A percentile compares a stretch with the other conserved stretches of the same genome.
phyloP scores from a whole-genome alignment of 2,113 vertebrate genomes.

The Phyllopteryx taeniolatus region DNA sequence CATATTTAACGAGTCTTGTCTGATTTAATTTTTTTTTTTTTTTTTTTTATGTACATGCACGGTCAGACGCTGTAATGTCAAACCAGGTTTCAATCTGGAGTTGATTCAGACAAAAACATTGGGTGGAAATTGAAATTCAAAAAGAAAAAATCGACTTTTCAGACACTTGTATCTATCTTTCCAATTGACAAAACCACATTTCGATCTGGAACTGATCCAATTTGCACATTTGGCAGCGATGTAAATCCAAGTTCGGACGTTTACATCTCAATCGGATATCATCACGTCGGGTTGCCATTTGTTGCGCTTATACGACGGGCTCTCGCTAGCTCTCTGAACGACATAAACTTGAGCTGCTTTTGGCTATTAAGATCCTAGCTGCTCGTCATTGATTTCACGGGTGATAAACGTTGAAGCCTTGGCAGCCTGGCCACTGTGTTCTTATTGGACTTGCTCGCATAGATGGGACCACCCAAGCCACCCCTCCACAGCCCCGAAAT shows the following conservation, averaged over 20 bases:
- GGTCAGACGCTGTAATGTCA: neutral
- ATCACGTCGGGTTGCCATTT: neutral
- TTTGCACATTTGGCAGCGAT: neutral
- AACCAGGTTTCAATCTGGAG: neutral
- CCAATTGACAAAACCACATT: neutral
- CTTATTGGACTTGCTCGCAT: neutral
- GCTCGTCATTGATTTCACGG: neutral
- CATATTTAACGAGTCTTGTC: no score
- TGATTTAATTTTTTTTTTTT: no score
- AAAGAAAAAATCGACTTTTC: neutral
- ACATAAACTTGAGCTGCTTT: neutral
- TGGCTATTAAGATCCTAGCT: neutral
- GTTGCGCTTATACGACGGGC: neutral
- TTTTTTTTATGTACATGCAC: neutral
- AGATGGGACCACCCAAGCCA: neutral
- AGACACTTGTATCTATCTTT: neutral
- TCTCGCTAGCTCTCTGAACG: neutral
- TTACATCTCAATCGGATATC: neutral
- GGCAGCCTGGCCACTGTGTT: neutral
- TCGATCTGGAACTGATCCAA: neutral
- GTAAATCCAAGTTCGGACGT: neutral
- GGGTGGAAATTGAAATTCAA: no score
- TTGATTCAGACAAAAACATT: neutral
- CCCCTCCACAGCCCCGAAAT: neutral
- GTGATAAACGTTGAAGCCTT: neutral